phyloP scores from a whole-genome alignment of 2,888 invertebrate genomes.

The Drosophila anomalata region DNA sequence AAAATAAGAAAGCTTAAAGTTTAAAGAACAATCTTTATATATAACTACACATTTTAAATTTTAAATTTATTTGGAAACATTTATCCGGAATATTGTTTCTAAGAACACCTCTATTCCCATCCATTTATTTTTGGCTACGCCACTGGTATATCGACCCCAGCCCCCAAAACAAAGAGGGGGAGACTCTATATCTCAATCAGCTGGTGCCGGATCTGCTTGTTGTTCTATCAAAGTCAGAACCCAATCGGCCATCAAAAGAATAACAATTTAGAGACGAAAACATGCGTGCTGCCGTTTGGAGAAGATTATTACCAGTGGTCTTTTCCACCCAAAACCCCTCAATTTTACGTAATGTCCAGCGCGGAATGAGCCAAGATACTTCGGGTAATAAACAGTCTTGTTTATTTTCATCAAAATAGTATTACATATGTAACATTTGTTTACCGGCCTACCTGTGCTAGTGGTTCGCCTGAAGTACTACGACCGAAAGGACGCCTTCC shows the following conservation, averaged over 20 bases:
- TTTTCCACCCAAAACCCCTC: neutral
- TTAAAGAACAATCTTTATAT: no score
- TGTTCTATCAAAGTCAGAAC: neutral
- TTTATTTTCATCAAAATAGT: neutral
- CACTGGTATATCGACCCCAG: neutral
- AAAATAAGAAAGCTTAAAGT: no score
- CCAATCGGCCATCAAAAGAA: neutral
- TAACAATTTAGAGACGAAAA: neutral
- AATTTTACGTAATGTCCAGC: neutral
- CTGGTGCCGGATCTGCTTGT: neutral
- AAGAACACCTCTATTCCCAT: no score
- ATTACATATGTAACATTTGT: constrained; percentile 2
- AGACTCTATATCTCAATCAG: neutral
- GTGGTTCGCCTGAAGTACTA: constrained; percentile 92
- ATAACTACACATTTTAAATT: no score
- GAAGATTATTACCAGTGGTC: neutral
- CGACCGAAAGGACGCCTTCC: constrained; percentile 89
- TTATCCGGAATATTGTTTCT: no score
- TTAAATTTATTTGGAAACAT: no score
- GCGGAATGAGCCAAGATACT: neutral
- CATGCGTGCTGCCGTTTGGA: neutral
- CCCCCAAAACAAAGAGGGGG: constrained; percentile 1
- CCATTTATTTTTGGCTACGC: neutral
- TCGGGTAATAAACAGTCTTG: neutral
- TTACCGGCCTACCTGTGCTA: constrained; percentile 72